Base-by-base conservation (phyloP, 2,888 invertebrate genomes). In the Cerceris rybyensis region DNA sequence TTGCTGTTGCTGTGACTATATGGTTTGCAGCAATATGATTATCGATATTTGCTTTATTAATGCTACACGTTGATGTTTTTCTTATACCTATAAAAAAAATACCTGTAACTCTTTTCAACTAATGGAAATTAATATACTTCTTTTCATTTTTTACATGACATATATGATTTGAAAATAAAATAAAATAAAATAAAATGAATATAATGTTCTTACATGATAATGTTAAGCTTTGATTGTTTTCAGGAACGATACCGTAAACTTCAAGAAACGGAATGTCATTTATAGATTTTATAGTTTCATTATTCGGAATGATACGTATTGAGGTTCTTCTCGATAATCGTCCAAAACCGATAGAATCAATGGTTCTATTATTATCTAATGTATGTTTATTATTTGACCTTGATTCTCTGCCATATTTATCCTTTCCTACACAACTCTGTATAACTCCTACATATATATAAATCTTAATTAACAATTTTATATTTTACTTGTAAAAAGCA, bases 381-480 rank as follows among this genome's bases (percentile, higher is more conserved):
- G 46, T 57, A 66, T 60, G 43, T 58, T 67, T 63, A 61, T 75
- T 28, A 17, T 49, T 68, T 43, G 55, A 58, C 65, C 63, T 66
- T 17, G 60, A 28, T 57, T 75, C 75, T 71, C 75, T 78, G 41
- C 83, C 82, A 69, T 73, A 76, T 64, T 76, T 78, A 76, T 82
- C 78, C 52, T 76, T 80, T 49, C 78, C 82, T 46, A 87, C 61
- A 66, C 90, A 90, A 61, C 86, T 88, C 78, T 89, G 86, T 42
- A 87, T 41, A 75, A 85, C 63, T 81, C 90, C 90, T 90, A 50
- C 13, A 66, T 7, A 67, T 5, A 59, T 14, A 64, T 28, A 81
- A 94, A 85, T 93, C 94, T 93, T 94, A 54, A 77, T n/a, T 41
- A 64, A 70, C 70, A 49, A 7, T 52, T n/a, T 16, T 16, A 49